These are phyloP conservation scores for Ochotona curzoniae DNA, from an alignment of 2,113 vertebrate species.

Conservation along the genomic window DNA sequence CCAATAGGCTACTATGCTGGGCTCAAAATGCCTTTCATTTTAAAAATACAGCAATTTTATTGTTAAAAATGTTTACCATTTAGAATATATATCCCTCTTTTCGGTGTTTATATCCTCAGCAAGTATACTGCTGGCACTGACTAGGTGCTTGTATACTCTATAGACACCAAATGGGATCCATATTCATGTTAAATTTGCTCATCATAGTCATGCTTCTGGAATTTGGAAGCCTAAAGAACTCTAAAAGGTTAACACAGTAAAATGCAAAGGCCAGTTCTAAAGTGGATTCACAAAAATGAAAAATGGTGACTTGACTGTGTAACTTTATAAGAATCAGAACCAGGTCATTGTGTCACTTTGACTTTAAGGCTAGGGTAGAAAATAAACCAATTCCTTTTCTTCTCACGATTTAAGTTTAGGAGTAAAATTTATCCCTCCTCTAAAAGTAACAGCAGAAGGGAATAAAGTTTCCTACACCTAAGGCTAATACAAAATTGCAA, in stretches of 20 bases:
- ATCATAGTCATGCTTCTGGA: constrained; percentile 24
- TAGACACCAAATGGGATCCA: background rate
- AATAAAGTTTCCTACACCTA: constrained; percentile 59
- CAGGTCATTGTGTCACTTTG: constrained; percentile 38
- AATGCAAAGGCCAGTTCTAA: constrained; percentile 29
- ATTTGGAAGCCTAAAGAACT: background rate
- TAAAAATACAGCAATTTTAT: constrained; percentile 22
- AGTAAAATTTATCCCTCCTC: constrained; percentile 55
- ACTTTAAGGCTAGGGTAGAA: constrained; percentile 34
- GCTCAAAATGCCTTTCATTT: background rate
- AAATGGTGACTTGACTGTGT: background rate
- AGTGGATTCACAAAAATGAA: background rate
- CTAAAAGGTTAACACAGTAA: background rate
- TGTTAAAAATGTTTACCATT: background rate
- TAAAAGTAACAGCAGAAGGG: constrained; percentile 51
- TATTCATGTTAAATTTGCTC: background rate
- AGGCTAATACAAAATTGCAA: constrained; percentile 58
- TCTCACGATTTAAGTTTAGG: constrained; percentile 47
- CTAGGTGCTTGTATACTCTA: background rate
- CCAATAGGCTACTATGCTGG: too few relatives aligned
- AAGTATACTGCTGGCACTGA: background rate
- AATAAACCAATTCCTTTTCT: constrained; percentile 39
- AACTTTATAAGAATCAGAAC: background rate
- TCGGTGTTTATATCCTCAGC: background rate
- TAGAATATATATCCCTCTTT: background rate